Base-by-base conservation (phyloP, 1,140 invertebrate genomes). In the Drosophila kurseongensis region DNA sequence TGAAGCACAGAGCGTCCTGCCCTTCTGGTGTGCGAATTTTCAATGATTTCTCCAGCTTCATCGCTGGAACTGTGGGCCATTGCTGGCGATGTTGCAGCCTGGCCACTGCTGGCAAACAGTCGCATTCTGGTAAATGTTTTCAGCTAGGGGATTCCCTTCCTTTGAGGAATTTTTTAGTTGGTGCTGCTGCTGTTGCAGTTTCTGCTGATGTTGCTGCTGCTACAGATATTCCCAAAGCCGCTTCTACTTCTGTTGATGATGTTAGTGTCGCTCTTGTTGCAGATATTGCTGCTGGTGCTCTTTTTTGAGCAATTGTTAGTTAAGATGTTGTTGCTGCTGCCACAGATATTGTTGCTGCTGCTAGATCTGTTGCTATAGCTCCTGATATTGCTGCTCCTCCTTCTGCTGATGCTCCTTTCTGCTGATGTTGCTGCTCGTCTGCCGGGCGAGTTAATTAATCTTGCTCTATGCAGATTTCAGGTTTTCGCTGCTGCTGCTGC, bases 391-490 rank as follows among this genome's bases (percentile, higher is more conserved):
- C 38, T 16, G 62, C n/a, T 48, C 59, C 23, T 47, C 23, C 27
- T 13, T 23, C 47, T 50, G 47, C 18, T 35, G 38, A 7, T 27
- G 18, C 51, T 61, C 36, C 16, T 58, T 12, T 32, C 32, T 4
- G 27, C 47, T 5, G 35, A 41, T 27, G 51, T 36, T 32, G 52
- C 54, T 32, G 32, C 32, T 48, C 44, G 44, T 36, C 44, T 48
- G 7, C 12, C 32, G 32, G 12, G 44, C 54, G 40, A 55, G 66
- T 79, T 89, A 88, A 89, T 88, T 86, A 86, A 86, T 88, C 84
- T 83, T 74, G 51, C 51, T 59, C 61, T 89, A 89, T 89, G 84
- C 84, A 84, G 84, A 89, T 89, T 89, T 89, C 84, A 80, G 80
- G 84, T 89, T 85, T 78, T 73, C 23, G 27, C 54, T 48, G 44